Conservation (phyloP, 2,797 vertebrate genomes). For the Ispidina lecontei region DNA sequence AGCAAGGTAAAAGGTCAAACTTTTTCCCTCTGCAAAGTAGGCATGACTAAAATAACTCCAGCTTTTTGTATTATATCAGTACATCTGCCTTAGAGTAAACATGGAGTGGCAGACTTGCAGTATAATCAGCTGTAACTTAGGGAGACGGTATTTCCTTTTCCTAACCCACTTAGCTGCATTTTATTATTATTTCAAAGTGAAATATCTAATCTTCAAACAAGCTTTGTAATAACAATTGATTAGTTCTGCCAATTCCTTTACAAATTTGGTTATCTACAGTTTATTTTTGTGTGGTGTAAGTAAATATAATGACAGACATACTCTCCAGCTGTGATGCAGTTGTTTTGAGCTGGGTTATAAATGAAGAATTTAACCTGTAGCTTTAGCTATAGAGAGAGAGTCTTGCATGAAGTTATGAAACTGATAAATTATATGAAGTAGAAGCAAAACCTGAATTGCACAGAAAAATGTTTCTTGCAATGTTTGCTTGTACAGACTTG, state of each 20-base stretch:
- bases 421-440: background rate
- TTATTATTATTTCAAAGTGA: slow-evolving; percentile 70
- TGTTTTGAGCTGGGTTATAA: slow-evolving; percentile 32
- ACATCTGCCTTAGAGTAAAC: slow-evolving; percentile 73
- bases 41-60: slow-evolving; percentile 77
- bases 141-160: slow-evolving; percentile 72
- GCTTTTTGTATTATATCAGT: slow-evolving; percentile 73
- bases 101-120: slow-evolving; percentile 67
- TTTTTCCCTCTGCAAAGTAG: slow-evolving; percentile 75
- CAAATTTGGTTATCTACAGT: slow-evolving; percentile 81
- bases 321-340: slow-evolving; percentile 47
- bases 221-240: slow-evolving; percentile 79
- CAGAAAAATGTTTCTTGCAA: slow-evolving; percentile 25
- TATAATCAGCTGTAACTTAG: slow-evolving; percentile 68
- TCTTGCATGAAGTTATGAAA: slow-evolving; percentile 13
- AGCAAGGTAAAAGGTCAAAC: slow-evolving; percentile 93
- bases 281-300: slow-evolving; percentile 69
- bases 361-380: slow-evolving; percentile 39
- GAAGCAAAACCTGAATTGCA: background rate
- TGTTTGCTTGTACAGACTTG: background rate
- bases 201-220: slow-evolving; percentile 78
- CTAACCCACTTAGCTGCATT: slow-evolving; percentile 70
- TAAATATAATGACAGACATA: slow-evolving; percentile 63
- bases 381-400: background rate
- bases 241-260: slow-evolving; percentile 81